Conservation (phyloP, 1,140 invertebrate species). For the Eumaeus atala region DNA sequence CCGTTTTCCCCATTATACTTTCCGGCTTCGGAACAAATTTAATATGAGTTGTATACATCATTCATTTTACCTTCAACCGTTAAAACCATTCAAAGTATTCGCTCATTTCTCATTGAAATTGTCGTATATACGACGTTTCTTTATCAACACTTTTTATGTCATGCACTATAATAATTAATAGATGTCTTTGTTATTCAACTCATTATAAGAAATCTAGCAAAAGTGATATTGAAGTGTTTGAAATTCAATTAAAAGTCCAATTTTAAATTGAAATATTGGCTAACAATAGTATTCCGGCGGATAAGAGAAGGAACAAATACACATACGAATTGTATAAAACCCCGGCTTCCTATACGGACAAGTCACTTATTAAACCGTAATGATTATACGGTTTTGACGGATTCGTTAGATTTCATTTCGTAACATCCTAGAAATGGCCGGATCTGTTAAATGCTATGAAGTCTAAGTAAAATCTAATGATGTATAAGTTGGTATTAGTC, state of each 20-base stretch:
- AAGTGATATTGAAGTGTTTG: no score
- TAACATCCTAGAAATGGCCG: background rate
- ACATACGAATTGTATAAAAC: background rate
- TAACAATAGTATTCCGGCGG: background rate
- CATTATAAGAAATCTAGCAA: no score
- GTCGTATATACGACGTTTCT: no score
- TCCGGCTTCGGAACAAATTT: slow-evolving; percentile 59
- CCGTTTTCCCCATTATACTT: slow-evolving; percentile 66
- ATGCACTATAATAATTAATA: no score
- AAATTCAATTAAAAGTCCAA: no score
- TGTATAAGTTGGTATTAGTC: slow-evolving; percentile 14
- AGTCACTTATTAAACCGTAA: background rate
- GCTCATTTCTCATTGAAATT: no score
- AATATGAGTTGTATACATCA: no score
- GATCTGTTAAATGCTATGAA: background rate
- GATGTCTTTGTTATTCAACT: no score
- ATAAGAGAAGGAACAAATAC: background rate
- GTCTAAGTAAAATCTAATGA: slow-evolving; percentile 8
- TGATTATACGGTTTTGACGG: background rate
- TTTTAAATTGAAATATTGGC: no score
- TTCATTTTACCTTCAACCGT: no score
- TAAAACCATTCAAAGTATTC: no score
- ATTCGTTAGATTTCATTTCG: background rate
- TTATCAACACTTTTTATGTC: no score
- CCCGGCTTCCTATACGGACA: background rate